phyloP scores from a whole-genome alignment of 2,888 invertebrate species.

The Orgyia antiqua region DNA sequence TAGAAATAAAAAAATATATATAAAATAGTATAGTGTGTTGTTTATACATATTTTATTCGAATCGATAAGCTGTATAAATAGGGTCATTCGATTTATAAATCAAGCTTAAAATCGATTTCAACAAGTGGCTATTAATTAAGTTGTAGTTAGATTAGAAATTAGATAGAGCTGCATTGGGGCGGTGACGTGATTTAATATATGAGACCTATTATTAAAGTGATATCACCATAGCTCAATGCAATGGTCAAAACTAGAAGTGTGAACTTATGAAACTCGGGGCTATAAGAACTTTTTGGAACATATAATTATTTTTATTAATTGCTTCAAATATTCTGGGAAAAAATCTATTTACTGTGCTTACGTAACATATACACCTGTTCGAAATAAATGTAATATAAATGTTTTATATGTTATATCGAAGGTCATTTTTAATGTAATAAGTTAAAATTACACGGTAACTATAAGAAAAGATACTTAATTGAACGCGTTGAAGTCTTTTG shows the following conservation, averaged over 20 bases:
- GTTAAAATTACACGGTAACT: slow-evolving; percentile 1
- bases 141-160: slow-evolving; percentile 76
- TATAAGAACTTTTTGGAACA: slow-evolving; percentile 29
- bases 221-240: slow-evolving; percentile 22
- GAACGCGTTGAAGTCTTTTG: slow-evolving; percentile 27
- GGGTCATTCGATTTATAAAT: slow-evolving; percentile 73
- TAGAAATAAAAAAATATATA: no score
- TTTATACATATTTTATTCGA: slow-evolving; percentile 52
- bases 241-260: slow-evolving; percentile 37
- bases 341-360: slow-evolving; percentile 27
- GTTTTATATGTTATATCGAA: slow-evolving; percentile 8
- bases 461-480: neutral
- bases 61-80: slow-evolving; percentile 52
- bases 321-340: slow-evolving; percentile 26
- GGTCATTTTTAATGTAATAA: slow-evolving; percentile 10
- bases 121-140: slow-evolving; percentile 78
- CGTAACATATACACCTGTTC: slow-evolving; percentile 30
- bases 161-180: slow-evolving; percentile 66
- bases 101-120: slow-evolving; percentile 74
- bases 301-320: slow-evolving; percentile 28
- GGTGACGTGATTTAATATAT: slow-evolving; percentile 56
- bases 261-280: slow-evolving; percentile 43
- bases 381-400: slow-evolving; percentile 12
- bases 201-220: slow-evolving; percentile 35
- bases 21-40: no score